phyloP scores from a whole-genome alignment of 2,113 vertebrate genomes.

The Melanerpes formicivorus region DNA sequence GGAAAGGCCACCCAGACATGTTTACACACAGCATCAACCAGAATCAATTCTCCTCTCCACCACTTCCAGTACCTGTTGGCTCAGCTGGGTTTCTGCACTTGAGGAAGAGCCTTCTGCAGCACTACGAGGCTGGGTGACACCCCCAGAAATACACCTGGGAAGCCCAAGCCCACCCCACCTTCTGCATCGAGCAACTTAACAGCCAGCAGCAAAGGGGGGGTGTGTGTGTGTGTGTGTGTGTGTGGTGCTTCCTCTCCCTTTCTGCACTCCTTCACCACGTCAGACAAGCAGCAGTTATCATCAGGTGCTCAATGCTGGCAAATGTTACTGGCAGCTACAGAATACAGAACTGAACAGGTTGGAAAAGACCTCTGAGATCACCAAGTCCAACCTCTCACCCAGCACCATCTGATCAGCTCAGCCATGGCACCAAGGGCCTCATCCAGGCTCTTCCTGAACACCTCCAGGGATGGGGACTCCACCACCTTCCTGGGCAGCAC shows the following conservation, averaged over 20 bases:
- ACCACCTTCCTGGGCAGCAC: too few relatives aligned
- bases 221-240: too few relatives aligned
- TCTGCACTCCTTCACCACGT: neutral
- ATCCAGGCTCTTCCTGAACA: too few relatives aligned
- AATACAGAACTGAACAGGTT: too few relatives aligned
- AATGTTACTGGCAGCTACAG: conserved; percentile 36
- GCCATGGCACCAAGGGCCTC: too few relatives aligned
- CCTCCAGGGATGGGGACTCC: too few relatives aligned
- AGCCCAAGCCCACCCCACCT: neutral
- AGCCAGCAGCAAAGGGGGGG: neutral
- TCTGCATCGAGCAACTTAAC: neutral
- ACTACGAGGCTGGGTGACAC: neutral
- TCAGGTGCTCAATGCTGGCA: conserved; percentile 1
- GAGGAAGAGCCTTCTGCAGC: neutral
- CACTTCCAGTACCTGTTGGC: neutral
- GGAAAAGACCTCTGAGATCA: too few relatives aligned
- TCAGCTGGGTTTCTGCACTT: neutral
- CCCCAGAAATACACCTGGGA: neutral
- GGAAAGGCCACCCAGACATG: too few relatives aligned
- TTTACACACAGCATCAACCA: too few relatives aligned
- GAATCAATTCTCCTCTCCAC: neutral
- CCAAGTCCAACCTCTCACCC: too few relatives aligned
- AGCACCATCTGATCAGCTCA: too few relatives aligned
- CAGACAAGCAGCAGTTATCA: neutral
- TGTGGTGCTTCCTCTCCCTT: neutral